Conservation (phyloP, 2,113 vertebrate species). For the Hystrix brachyura region DNA sequence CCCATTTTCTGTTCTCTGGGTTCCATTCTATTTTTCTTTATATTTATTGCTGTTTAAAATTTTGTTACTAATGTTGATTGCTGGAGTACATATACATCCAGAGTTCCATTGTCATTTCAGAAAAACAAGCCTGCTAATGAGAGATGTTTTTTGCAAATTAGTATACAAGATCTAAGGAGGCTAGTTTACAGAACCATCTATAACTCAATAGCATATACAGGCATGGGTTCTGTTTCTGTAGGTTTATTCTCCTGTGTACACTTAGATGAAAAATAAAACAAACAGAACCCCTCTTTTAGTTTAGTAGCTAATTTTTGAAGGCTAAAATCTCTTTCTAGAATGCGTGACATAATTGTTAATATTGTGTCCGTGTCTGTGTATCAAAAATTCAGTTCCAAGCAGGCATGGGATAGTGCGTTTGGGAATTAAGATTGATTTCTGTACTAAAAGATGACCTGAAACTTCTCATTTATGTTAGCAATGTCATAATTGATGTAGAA, state of each 20-base stretch:
- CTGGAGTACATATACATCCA: not conserved
- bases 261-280: slow-evolving; percentile 19
- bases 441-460: not conserved
- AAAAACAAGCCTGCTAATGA: slow-evolving; percentile 27
- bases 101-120: not conserved
- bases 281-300: not conserved
- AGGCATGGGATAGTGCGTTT: not conserved
- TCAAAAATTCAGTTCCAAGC: not conserved
- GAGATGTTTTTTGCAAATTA: slow-evolving; percentile 7
- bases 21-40: not conserved
- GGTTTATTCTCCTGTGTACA: not conserved
- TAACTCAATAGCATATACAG: not conserved
- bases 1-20: not conserved
- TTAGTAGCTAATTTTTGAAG: not conserved
- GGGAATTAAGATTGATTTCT: not conserved
- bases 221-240: not conserved
- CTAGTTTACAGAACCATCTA: not conserved
- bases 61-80: not conserved
- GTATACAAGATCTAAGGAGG: not conserved
- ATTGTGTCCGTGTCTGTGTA: not conserved
- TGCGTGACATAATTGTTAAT: slow-evolving; percentile 9
- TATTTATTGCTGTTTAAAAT: not conserved
- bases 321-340: slow-evolving; percentile 17
- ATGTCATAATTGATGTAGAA: not conserved
- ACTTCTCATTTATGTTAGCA: not conserved